Evolutionary conservation across 2,113 vertebrate species (phyloP), one percentile per base, ranked within the genome.

Genomic region (Otus sunia): DNA sequence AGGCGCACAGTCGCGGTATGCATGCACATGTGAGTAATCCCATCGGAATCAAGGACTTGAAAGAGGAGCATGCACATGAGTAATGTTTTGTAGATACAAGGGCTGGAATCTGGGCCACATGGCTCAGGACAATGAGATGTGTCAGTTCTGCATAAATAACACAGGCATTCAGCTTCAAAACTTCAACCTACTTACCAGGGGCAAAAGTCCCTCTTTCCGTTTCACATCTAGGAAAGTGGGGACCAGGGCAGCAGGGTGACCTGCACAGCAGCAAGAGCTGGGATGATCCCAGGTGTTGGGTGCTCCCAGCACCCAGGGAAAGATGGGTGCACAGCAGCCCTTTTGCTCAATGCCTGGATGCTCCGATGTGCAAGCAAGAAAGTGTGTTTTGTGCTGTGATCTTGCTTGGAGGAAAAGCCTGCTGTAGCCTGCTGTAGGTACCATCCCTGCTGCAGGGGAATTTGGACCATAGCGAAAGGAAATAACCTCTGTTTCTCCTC

Each of bases 31-130:
- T 95, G 94, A 97, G 89, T 76, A 94, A 97, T 92, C 87, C 94
- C 36, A 0, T 26, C 43, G 94, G 95, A 88, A 96, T 95, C 93
- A 25, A 64, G 62, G 84, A 64, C 93, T 55, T 73, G 96, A 92
- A 85, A 92, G 91, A 85, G 80, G 59, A 94, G 87, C 18, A 0
- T 1, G 3, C 95, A 79, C 86, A 91, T 63, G 96, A 94, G 92
- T 63, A 82, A 92, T 76, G 89, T 91, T 95, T 94, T 97, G 95
- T 86, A 96, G 95, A 95, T 86, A 92, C 89, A 87, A 78, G 91
- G 81, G 84, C 89, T 96, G 94, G 92, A 95, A 94, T 95, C 92
- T 77, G 96, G 96, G 92, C 89, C 94, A 95, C 92, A 91, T 73
- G 92, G 89, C 94, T 96, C 94, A 36, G 92, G 91, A 92, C 97